A percentile compares a stretch with the other conserved stretches of the same genome.
Conservation (phyloP, 2,113 vertebrate genomes). For the Anguilla rostrata region DNA sequence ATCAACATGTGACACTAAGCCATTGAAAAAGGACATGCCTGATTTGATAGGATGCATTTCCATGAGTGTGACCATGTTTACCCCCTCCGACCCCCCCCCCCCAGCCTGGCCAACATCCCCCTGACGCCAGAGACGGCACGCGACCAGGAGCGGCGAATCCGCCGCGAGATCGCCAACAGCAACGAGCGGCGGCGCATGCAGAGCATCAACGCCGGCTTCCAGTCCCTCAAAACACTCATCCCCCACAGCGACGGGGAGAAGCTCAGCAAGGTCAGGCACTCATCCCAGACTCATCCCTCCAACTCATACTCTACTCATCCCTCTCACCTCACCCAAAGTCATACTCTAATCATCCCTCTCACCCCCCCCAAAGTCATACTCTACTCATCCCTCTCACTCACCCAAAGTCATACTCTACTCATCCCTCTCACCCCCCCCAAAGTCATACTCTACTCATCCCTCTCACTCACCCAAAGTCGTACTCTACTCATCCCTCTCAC, state of each 20-base stretch:
- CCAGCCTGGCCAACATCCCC: slow-evolving; percentile 95
- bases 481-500: slow-evolving; percentile 52
- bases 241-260: slow-evolving; percentile 84
- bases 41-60: no score
- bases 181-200: slow-evolving; percentile 96
- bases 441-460: no score
- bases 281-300: neutral
- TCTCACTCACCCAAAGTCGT: slow-evolving; percentile 88
- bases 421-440: no score
- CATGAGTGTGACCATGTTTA: neutral
- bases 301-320: slow-evolving; percentile 36
- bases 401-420: no score
- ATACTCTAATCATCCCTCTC: no score
- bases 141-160: slow-evolving; percentile 95
- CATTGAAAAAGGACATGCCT: neutral
- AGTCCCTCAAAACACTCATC: slow-evolving; percentile 97
- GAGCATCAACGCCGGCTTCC: slow-evolving; percentile 98
- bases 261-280: slow-evolving; percentile 76
- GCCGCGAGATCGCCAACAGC: slow-evolving; percentile 96
- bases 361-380: no score
- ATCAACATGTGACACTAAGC: neutral
- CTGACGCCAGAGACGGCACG: slow-evolving; percentile 94
- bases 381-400: no score
- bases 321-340: no score
- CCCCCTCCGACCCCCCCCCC: neutral